Conservation (phyloP, 2,888 invertebrate genomes). For the Apamea monoglypha region DNA sequence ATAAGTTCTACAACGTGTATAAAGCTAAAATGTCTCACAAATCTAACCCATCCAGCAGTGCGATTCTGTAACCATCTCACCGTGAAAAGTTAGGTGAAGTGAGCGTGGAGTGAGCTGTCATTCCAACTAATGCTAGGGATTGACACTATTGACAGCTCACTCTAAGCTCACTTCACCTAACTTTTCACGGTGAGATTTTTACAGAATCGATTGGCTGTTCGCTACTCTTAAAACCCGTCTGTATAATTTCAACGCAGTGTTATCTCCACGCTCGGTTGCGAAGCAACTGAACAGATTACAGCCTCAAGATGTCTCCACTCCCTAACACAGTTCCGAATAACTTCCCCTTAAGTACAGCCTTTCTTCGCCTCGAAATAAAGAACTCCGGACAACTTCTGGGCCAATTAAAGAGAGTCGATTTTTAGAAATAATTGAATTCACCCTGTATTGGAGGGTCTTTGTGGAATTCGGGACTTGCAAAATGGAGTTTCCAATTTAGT, state of each 20-base stretch:
- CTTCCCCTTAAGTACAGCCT: slow-evolving; percentile 3
- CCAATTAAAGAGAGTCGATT: slow-evolving; percentile 52
- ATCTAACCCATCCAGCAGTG: neutral
- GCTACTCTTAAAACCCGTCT: neutral
- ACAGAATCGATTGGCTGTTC: neutral
- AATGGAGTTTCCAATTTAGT: slow-evolving; percentile 46
- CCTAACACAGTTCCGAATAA: slow-evolving; percentile 34
- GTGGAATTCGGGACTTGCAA: slow-evolving; percentile 18
- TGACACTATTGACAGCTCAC: too few species aligned
- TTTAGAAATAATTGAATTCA: slow-evolving; percentile 53
- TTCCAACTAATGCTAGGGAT: too few species aligned
- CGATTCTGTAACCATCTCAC: too few species aligned
- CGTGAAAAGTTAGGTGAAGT: too few species aligned
- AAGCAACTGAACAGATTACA: slow-evolving; percentile 52
- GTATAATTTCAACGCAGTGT: slow-evolving; percentile 25
- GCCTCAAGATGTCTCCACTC: slow-evolving; percentile 48
- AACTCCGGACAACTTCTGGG: slow-evolving; percentile 31
- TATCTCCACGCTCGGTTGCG: slow-evolving; percentile 37
- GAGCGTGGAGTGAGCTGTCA: too few species aligned
- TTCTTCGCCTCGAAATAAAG: slow-evolving; percentile 35
- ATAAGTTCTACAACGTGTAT: neutral
- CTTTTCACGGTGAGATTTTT: too few species aligned
- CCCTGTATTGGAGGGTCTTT: slow-evolving; percentile 21
- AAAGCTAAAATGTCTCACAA: neutral
- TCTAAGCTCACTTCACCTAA: too few species aligned